Conservation (phyloP, 2,888 invertebrate genomes). For the Phaedon cochleariae region DNA sequence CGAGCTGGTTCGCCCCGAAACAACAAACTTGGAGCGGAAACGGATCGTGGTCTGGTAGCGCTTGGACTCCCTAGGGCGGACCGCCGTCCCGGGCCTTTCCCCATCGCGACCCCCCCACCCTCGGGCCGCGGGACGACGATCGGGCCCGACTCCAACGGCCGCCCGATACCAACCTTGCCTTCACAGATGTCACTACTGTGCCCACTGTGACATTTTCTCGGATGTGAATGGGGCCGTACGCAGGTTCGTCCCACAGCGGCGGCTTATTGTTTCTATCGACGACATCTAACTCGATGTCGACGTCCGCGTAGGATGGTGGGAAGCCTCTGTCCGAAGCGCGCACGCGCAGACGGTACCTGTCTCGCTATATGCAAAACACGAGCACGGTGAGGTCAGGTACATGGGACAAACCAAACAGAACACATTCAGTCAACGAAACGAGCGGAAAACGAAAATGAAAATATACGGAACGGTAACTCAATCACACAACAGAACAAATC, state of each 20-base stretch:
- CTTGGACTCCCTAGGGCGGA: constrained; percentile 43
- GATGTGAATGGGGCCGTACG: constrained; percentile 97
- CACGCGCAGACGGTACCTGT: constrained; percentile 95
- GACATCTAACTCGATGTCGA: constrained; percentile 97
- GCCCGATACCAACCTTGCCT: constrained; percentile 92
- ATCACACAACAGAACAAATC: constrained; percentile 58
- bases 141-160: constrained; percentile 36
- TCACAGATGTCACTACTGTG: constrained; percentile 97
- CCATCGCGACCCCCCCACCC: constrained; percentile 51
- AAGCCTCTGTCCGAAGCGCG: constrained; percentile 95
- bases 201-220: constrained; percentile 99
- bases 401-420: constrained; percentile 62
- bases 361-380: constrained; percentile 80
- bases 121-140: constrained; percentile 45
- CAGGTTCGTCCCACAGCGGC: constrained; percentile 93
- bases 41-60: constrained; percentile 45
- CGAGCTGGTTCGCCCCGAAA: constrained; percentile 6
- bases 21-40: constrained; percentile 33
- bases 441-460: constrained; percentile 43
- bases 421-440: constrained; percentile 58
- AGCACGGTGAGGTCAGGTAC: constrained; percentile 60
- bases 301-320: constrained; percentile 92
- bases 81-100: constrained; percentile 54
- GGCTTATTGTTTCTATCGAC: constrained; percentile 99
- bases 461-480: constrained; percentile 52